Conservation (phyloP, 1,140 invertebrate genomes). For the Capitella teleta region DNA sequence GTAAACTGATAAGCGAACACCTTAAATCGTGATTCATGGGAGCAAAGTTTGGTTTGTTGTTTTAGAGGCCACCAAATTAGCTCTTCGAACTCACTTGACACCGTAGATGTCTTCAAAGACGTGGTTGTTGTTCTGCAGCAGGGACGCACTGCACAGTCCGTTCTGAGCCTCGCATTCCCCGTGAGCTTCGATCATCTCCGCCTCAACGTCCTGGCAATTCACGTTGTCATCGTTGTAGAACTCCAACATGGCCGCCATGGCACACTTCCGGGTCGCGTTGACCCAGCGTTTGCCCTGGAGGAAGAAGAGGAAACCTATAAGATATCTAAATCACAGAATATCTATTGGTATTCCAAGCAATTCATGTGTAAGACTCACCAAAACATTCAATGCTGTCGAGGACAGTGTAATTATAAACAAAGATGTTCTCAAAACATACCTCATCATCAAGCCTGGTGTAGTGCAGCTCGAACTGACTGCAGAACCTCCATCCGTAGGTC, state of each 20-base stretch:
- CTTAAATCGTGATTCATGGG: no score
- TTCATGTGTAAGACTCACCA: no score
- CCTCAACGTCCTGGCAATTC: background rate
- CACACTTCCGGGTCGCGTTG: background rate
- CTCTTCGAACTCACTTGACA: background rate
- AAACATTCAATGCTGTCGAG: no score
- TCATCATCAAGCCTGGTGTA: background rate
- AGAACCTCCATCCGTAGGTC: slow-evolving; percentile 1
- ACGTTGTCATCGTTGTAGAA: slow-evolving; percentile 1
- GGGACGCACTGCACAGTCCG: background rate
- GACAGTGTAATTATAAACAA: no score
- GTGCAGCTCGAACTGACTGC: background rate
- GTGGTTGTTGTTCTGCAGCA: background rate
- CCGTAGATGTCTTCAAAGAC: background rate
- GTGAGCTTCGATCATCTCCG: background rate
- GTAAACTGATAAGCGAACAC: no score
- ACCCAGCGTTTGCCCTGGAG: background rate
- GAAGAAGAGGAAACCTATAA: no score
- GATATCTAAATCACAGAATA: no score
- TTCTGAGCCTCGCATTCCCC: background rate
- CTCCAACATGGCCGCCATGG: background rate
- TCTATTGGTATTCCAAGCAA: no score
- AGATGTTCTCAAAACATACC: no score
- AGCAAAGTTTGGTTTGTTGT: no score
- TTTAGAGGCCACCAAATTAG: no score